These are phyloP conservation scores for Harpalus rufipes DNA, from an alignment of 2,888 invertebrate genomes.

Conservation along the genomic window DNA sequence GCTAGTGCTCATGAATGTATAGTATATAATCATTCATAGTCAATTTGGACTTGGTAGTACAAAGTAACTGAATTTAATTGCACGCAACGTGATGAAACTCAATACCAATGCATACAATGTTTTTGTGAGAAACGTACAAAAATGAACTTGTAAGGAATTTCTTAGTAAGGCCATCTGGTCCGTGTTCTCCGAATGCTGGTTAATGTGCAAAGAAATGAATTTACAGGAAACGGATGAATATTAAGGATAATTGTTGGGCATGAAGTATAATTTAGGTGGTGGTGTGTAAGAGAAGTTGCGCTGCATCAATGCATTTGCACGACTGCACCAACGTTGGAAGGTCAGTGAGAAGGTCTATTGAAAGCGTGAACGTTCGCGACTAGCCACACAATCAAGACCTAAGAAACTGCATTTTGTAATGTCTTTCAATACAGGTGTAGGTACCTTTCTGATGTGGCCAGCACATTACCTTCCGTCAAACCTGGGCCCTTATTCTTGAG, in stretches of 20 bases:
- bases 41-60: not conserved
- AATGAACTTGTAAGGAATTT: not conserved
- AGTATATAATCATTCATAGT: not conserved
- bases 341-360: conserved; percentile 38
- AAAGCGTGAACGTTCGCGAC: conserved; percentile 28
- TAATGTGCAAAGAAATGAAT: not conserved
- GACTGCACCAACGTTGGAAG: not conserved
- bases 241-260: conserved; percentile 30
- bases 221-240: conserved; percentile 33
- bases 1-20: too few relatives aligned
- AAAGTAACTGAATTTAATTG: too few relatives aligned
- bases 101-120: not conserved
- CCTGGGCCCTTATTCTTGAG: too few relatives aligned
- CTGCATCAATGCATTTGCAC: not conserved
- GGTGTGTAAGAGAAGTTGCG: not conserved
- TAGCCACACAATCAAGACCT: not conserved
- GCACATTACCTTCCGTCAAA: too few relatives aligned
- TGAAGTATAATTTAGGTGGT: not conserved
- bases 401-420: too few relatives aligned
- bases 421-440: too few relatives aligned
- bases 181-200: not conserved
- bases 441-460: too few relatives aligned
- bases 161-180: not conserved
- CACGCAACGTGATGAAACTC: not conserved
- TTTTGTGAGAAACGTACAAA: not conserved